A percentile compares a stretch with the other conserved stretches of the same genome.
Evolutionary conservation across 2,113 vertebrate species (phyloP).

Genomic region (Perca flavescens): DNA sequence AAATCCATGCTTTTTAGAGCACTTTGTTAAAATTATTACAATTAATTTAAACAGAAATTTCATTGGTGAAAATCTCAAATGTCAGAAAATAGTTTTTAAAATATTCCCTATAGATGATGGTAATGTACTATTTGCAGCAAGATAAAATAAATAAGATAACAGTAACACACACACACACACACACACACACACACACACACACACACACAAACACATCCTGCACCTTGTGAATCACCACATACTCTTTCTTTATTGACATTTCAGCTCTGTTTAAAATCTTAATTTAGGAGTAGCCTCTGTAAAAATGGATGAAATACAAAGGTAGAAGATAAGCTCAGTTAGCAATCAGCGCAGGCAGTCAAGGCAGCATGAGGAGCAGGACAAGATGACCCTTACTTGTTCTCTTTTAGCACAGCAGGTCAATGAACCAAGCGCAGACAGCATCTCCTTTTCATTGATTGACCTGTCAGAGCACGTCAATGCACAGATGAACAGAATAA

Average conservation of each 20-base stretch:
- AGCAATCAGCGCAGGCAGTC: conserved; percentile 25
- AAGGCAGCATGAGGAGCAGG: conserved; percentile 31
- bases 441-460: conserved; percentile 72
- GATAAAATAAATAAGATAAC: background rate
- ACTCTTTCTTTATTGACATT: background rate
- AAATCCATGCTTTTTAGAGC: background rate
- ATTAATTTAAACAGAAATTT: background rate
- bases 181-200: too few relatives aligned
- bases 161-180: background rate
- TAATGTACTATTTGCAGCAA: background rate
- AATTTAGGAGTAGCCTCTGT: background rate
- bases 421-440: conserved; percentile 56
- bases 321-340: conserved; percentile 17
- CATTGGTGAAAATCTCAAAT: background rate
- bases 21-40: background rate
- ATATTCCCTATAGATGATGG: background rate
- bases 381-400: conserved; percentile 61
- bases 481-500: conserved; percentile 53
- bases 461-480: conserved; percentile 71
- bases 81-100: background rate
- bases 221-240: background rate
- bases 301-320: conserved; percentile 2
- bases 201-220: background rate
- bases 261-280: background rate
- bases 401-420: conserved; percentile 64